These are phyloP conservation scores for Meriones unguiculatus DNA, from an alignment of 2,113 vertebrate genomes.

Conservation along the genomic window DNA sequence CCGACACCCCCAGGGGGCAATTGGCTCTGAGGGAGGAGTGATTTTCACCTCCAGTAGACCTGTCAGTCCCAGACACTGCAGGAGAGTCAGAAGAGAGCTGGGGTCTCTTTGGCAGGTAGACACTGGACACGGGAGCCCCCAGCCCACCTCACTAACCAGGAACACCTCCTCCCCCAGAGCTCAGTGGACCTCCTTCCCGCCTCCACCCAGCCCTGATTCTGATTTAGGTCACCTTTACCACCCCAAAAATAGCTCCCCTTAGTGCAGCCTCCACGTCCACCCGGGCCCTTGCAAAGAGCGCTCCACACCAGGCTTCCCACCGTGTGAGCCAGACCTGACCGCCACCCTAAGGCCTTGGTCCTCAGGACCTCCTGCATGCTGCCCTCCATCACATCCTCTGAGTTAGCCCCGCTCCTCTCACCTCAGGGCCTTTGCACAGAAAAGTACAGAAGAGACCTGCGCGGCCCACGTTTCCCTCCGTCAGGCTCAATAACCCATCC, in stretches of 20 bases:
- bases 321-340: neutral
- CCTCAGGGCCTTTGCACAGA: slow-evolving; percentile 14
- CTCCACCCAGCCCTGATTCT: neutral
- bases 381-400: accelerated
- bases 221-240: neutral
- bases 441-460: neutral
- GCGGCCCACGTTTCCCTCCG: neutral
- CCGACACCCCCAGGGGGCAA: slow-evolving; percentile 64
- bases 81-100: neutral
- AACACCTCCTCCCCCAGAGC: neutral
- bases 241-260: neutral
- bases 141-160: neutral
- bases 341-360: neutral
- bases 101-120: neutral
- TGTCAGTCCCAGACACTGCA: slow-evolving; percentile 1
- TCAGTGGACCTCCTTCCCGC: neutral
- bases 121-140: accelerated
- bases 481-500: neutral
- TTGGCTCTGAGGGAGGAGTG: slow-evolving; percentile 52
- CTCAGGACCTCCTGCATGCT: neutral
- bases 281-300: neutral
- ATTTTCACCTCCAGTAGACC: slow-evolving; percentile 78
- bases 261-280: neutral
- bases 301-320: neutral
- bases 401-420: neutral